Base-by-base conservation (phyloP, 2,797 vertebrate species). In the Sebastiscus albofasciatus region DNA sequence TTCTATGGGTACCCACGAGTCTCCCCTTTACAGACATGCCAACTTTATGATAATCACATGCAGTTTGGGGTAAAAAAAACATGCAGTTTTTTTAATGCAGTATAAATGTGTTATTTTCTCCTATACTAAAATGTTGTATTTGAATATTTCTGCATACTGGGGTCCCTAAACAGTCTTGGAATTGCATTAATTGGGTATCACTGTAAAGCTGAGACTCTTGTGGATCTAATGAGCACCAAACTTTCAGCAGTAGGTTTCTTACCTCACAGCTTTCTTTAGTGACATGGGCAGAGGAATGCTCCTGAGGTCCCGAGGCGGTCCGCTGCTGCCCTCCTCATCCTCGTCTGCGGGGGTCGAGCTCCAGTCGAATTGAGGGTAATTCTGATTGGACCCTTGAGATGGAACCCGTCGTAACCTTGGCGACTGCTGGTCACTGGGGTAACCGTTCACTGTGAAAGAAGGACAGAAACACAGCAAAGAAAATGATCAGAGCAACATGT, bases 221-320 rank as follows among this genome's bases (percentile, higher is more conserved):
- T 49, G 18, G 46, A 49, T 49, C 16, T 0, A 49, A 8, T 20
- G 46, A 49, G 46, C 18, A 49, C 6, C 4, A 39, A 73, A 71
- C 11, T 9, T 11, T 79, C 29, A 73, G 76, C 26, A 26, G 9
- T 24, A 13, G 13, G 3, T 75, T 74, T 74, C 68, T 5, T 92
- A 96, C 96, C 95, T 26, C 55, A 94, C 82, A 14, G 93, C 90
- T 90, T 83, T 95, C 81, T 95, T 97, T 52, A 93, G 89, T 4
- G 69, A 67, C 94, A 97, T 95, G 72, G 91, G 92, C 75, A 95
- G 80, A 1, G 93, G 89, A 7, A 88, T 78, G 66, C 79, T 86
- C 59, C 87, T 89, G 26, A 96, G 71, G n/a, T 94, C 94, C 26
- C 0, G 83, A 5, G 71, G 31, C 2, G 49, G 46, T 27, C 75